These are phyloP conservation scores for Polypedilum vanderplanki DNA, from an alignment of 1,140 invertebrate genomes.

Conservation along the genomic window DNA sequence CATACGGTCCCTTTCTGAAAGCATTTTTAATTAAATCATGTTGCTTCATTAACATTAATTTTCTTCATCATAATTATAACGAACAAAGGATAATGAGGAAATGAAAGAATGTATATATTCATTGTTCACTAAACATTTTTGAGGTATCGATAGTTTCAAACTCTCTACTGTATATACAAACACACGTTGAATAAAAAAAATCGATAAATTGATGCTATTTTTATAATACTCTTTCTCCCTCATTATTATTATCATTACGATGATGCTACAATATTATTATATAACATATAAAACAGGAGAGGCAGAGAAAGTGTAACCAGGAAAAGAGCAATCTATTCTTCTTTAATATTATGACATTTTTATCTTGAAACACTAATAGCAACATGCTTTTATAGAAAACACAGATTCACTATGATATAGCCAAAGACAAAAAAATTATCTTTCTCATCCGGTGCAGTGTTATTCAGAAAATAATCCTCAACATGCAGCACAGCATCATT, in stretches of 20 bases:
- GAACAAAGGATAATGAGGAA: not conserved
- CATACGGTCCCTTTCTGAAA: not conserved
- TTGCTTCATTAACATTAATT: constrained; percentile 1
- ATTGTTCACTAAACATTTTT: not conserved
- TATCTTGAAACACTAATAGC: too few species aligned
- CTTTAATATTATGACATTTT: too few species aligned
- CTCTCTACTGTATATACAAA: not conserved
- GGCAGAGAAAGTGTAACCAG: not conserved
- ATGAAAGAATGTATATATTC: too few species aligned
- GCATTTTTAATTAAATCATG: constrained; percentile 6
- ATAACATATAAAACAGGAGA: not conserved
- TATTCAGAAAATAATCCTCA: not conserved
- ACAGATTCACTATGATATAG: too few species aligned
- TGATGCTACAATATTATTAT: not conserved
- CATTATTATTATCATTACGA: not conserved
- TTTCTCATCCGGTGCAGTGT: constrained; percentile 14
- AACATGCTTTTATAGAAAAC: too few species aligned
- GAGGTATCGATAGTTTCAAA: not conserved
- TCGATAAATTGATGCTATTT: constrained; percentile 1
- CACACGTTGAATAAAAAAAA: not conserved
- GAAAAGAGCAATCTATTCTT: not conserved
- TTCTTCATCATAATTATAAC: not conserved
- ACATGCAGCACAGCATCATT: not conserved
- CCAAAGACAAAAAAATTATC: not conserved
- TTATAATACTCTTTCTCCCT: not conserved